A percentile compares a stretch with the other conserved stretches of the same genome.
These are phyloP conservation scores for Stenopsyche tienmushanensis DNA, from an alignment of 1,140 invertebrate species.

Conservation along the genomic window DNA sequence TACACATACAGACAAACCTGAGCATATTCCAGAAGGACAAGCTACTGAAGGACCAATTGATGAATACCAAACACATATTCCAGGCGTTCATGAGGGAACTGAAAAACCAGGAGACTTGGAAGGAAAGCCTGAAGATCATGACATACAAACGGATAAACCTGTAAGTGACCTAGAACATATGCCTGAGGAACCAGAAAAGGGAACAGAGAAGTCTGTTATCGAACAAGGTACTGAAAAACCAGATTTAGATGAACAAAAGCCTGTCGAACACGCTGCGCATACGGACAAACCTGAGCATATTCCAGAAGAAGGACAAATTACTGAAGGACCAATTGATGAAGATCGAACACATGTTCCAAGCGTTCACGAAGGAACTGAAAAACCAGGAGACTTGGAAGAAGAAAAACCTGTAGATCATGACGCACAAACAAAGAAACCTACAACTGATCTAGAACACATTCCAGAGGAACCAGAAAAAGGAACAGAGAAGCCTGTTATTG, in stretches of 20 bases:
- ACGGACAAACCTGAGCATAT: no score
- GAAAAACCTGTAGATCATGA: background rate
- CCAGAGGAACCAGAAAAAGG: background rate
- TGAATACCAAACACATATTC: no score
- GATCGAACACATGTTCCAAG: background rate
- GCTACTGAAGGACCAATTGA: no score
- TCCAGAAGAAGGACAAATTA: constrained; percentile 17
- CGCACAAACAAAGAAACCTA: background rate
- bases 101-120: no score
- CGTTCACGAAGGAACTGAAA: constrained; percentile 13
- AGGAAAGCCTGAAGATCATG: no score
- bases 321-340: background rate
- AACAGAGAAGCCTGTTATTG: no score
- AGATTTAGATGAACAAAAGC: constrained; percentile 14
- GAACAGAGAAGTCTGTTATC: background rate
- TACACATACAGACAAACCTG: no score
- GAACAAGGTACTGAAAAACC: background rate
- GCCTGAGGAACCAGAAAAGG: no score
- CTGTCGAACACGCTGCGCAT: background rate
- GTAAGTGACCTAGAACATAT: no score
- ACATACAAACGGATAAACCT: no score
- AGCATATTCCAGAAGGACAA: no score
- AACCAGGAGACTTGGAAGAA: background rate
- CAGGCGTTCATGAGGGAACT: no score
- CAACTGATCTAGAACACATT: background rate